Conservation (phyloP, 2,113 vertebrate genomes). For the Muscicapa adusta region DNA sequence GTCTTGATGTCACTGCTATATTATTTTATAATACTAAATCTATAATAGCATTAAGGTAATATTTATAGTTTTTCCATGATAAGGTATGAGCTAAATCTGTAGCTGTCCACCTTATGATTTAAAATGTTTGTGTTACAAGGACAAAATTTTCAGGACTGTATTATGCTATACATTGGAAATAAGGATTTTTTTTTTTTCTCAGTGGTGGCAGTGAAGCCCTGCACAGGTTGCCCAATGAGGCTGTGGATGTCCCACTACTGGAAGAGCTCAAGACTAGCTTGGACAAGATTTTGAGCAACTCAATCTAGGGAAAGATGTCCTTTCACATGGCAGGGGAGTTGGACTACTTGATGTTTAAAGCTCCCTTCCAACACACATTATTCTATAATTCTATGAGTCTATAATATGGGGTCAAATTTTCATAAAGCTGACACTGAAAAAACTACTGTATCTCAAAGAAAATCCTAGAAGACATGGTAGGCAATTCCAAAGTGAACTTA, state of each 20-base stretch:
- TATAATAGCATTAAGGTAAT: neutral
- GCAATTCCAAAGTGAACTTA: neutral
- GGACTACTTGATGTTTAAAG: neutral
- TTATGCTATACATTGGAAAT: neutral
- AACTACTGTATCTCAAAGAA: neutral
- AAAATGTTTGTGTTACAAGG: neutral
- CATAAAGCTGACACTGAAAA: neutral
- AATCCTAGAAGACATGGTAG: neutral
- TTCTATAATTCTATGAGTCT: neutral
- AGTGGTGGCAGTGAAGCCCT: accelerated
- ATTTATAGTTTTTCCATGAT: neutral
- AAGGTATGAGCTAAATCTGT: neutral
- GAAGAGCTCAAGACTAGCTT: neutral
- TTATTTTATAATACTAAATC: neutral
- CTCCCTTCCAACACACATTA: neutral
- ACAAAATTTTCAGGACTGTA: neutral
- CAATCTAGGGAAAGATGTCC: accelerated
- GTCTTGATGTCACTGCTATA: neutral
- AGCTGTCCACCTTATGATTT: neutral
- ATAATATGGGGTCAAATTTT: neutral
- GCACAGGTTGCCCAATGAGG: neutral
- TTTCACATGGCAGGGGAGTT: accelerated
- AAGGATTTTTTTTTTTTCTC: neutral
- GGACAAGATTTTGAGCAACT: neutral
- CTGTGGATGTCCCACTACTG: neutral